phyloP scores from a whole-genome alignment of 1,140 invertebrate genomes.

The Brachystomella parvula region DNA sequence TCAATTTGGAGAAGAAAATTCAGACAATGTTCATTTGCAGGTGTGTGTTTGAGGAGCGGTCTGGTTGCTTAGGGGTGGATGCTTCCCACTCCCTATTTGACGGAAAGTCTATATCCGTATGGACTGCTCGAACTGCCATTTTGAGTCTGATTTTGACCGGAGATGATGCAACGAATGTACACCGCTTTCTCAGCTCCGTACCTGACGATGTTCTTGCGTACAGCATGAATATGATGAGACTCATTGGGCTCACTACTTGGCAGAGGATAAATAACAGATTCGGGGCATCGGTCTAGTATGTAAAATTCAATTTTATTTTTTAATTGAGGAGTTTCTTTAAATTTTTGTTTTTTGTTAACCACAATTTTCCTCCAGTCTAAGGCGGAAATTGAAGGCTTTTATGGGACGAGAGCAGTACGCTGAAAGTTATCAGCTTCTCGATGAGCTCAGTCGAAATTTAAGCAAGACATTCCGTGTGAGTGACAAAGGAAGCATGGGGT shows the following conservation, averaged over 20 bases:
- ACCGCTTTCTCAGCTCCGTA: background rate
- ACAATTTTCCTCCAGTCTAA: background rate
- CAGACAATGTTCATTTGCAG: background rate
- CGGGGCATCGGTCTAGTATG: background rate
- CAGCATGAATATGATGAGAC: background rate
- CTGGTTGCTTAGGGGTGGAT: background rate
- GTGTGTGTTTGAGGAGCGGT: background rate
- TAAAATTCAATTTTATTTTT: background rate
- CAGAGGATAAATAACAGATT: background rate
- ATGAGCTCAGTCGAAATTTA: background rate
- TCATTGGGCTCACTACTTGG: background rate
- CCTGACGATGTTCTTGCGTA: background rate
- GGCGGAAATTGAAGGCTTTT: background rate
- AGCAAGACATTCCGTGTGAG: background rate
- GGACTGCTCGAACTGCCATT: conserved; percentile 7
- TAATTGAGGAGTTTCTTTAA: background rate
- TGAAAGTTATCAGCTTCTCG: background rate
- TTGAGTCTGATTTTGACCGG: conserved; percentile 9
- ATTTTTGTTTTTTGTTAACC: background rate
- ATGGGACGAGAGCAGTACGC: background rate
- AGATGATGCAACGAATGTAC: background rate
- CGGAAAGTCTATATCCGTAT: background rate
- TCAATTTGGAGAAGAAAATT: background rate
- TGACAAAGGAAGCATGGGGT: background rate
- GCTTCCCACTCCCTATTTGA: background rate